These are phyloP conservation scores for Lethenteron camtschaticum DNA, from an alignment of 2,113 vertebrate genomes.

Conservation along the genomic window DNA sequence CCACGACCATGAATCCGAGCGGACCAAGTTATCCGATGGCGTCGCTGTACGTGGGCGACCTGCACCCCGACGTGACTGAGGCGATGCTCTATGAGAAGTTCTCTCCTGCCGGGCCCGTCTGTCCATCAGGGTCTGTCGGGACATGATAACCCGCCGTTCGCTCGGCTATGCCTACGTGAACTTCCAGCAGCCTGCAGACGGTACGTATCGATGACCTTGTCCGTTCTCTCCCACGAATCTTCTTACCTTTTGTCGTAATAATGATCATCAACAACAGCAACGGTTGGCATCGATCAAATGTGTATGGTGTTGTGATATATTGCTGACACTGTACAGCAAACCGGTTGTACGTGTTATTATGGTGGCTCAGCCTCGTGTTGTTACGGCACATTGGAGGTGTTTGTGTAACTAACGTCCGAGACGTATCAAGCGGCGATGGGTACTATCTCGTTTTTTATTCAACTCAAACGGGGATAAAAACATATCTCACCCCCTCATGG, in stretches of 20 bases:
- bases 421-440: too few species aligned
- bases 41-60: slow-evolving; percentile 88
- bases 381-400: too few species aligned
- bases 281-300: not conserved
- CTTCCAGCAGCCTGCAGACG: slow-evolving; percentile 91
- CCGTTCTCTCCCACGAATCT: not conserved
- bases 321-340: not conserved
- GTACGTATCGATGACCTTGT: slow-evolving; percentile 28
- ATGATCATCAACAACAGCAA: not conserved
- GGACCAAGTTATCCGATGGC: slow-evolving; percentile 88
- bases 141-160: slow-evolving; percentile 93
- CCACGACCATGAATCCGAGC: slow-evolving; percentile 25
- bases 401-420: too few species aligned
- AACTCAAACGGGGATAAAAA: too few species aligned
- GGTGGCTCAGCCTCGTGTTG: not conserved
- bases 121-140: slow-evolving; percentile 87
- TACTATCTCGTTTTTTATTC: too few species aligned
- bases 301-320: not conserved
- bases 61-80: slow-evolving; percentile 95
- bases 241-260: not conserved
- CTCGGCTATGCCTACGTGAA: slow-evolving; percentile 95
- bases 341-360: not conserved
- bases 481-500: too few species aligned
- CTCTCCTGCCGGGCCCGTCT: slow-evolving; percentile 95
- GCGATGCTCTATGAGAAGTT: slow-evolving; percentile 99